Evolutionary conservation across 2,113 vertebrate genomes (phyloP), one percentile per base, ranked within the genome.

Genomic region (Hippocampus comes): DNA sequence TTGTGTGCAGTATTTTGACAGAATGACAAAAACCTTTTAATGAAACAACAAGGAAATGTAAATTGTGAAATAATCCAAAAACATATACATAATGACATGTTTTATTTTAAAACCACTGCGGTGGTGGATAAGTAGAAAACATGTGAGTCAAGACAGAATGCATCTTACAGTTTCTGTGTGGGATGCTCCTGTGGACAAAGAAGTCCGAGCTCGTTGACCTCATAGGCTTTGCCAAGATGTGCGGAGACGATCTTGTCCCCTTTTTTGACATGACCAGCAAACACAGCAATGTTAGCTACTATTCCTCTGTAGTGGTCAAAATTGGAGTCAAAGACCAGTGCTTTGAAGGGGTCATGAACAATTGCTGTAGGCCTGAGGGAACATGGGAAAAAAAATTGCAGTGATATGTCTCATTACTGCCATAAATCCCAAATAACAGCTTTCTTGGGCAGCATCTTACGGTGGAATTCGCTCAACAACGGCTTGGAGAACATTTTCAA

Each of bases 281-380:
- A 94, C 30, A 99, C 81, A 0, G 96, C 95, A 9, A 99, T 85
- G 78, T 94, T 98, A 73, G 97, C 94, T 83, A 99, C 75, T 23
- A 97, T 95, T 1, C 97, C 97, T 89, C 96, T 93, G 69, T 97
- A 99, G 74, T 95, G 95, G 86, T 99, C 96, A 76, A 97, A 99
- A 23, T 88, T 96, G 9, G 96, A 98, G 80, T 99, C 97, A 82
- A 99, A 99, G 38, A 98, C 95, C 51, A 99, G 91, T 18, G 95
- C 96, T 90, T 92, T 97, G 78, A 98, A 79, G 0, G 95, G 94
- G 23, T 93, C 94, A 41, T 91, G 72, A 5, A 70, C 59, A 18
- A 81, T 89, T 7, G 87, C 92, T 0, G 68, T 78, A 2, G 96
- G 96, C 60, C 97, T 99, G 86, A 67, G 46, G 72, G 14, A 6